These are phyloP conservation scores for Heliconius sara DNA, from an alignment of 2,888 invertebrate genomes.

Conservation along the genomic window DNA sequence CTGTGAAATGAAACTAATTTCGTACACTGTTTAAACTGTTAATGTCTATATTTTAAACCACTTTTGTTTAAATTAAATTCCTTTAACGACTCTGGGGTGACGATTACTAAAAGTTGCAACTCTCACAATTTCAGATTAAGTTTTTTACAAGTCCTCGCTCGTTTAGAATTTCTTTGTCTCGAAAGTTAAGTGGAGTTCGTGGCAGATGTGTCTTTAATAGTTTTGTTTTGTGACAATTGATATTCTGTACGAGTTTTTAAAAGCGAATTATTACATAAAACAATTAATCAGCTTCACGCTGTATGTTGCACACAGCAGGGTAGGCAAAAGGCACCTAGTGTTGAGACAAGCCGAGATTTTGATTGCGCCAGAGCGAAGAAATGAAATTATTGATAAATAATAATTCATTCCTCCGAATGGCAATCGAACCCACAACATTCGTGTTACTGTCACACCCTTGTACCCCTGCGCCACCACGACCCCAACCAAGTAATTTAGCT, in stretches of 20 bases:
- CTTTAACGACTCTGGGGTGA: slow-evolving; percentile 11
- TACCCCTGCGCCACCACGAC: too few relatives aligned
- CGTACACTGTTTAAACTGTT: neutral
- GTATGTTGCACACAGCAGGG: too few relatives aligned
- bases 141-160: slow-evolving; percentile 19
- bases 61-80: slow-evolving; percentile 6
- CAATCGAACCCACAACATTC: too few relatives aligned
- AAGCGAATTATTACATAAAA: too few relatives aligned
- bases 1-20: too few relatives aligned
- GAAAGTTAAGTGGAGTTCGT: slow-evolving; percentile 8
- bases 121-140: slow-evolving; percentile 1
- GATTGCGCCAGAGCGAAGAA: neutral
- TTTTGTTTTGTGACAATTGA: slow-evolving; percentile 4
- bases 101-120: slow-evolving; percentile 9
- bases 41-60: neutral
- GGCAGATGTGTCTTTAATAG: slow-evolving; percentile 5
- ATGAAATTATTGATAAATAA: too few relatives aligned
- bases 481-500: too few relatives aligned
- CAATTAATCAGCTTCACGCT: neutral
- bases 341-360: neutral
- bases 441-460: too few relatives aligned
- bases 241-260: neutral
- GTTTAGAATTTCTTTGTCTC: slow-evolving; percentile 14
- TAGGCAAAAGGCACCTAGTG: too few relatives aligned
- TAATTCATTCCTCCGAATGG: too few relatives aligned